A percentile compares a stretch with the other conserved stretches of the same genome.
These are phyloP conservation scores for Drosophila subobscura DNA, from an alignment of 1,140 invertebrate genomes.

Conservation along the genomic window DNA sequence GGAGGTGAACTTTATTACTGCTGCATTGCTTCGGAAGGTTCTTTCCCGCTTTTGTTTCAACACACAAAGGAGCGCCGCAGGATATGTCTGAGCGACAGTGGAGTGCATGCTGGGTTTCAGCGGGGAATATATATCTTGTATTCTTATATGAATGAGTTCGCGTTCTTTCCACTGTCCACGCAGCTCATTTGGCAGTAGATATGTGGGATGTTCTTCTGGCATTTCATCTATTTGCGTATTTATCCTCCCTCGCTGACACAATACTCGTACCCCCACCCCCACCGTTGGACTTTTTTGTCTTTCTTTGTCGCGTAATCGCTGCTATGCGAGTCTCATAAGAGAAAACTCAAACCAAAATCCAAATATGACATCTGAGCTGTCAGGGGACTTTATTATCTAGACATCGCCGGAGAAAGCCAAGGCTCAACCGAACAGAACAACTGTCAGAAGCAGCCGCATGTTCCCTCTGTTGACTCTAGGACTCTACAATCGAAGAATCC, in stretches of 20 bases:
- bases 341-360: slow-evolving; percentile 10
- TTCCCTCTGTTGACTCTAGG: slow-evolving; percentile 30
- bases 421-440: slow-evolving; percentile 16
- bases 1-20: slow-evolving; percentile 43
- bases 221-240: not conserved
- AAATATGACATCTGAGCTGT: slow-evolving; percentile 49
- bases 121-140: too few species aligned
- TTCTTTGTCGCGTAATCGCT: slow-evolving; percentile 3
- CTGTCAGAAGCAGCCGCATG: slow-evolving; percentile 46
- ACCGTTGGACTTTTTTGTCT: not conserved
- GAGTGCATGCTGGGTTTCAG: not conserved
- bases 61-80: slow-evolving; percentile 46
- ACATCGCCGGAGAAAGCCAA: slow-evolving; percentile 34
- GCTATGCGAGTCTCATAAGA: slow-evolving; percentile 4
- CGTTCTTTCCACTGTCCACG: too few species aligned
- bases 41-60: slow-evolving; percentile 51
- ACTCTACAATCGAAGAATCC: slow-evolving; percentile 25
- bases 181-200: too few species aligned
- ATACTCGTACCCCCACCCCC: not conserved
- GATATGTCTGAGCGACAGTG: slow-evolving; percentile 33
- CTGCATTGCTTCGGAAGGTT: slow-evolving; percentile 40
- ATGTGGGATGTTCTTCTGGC: too few species aligned
- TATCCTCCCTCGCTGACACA: not conserved
- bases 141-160: too few species aligned
- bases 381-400: slow-evolving; percentile 47